Evolutionary conservation across 2,888 invertebrate species (phyloP).

Genomic region (Melinaea marsaeus): DNA sequence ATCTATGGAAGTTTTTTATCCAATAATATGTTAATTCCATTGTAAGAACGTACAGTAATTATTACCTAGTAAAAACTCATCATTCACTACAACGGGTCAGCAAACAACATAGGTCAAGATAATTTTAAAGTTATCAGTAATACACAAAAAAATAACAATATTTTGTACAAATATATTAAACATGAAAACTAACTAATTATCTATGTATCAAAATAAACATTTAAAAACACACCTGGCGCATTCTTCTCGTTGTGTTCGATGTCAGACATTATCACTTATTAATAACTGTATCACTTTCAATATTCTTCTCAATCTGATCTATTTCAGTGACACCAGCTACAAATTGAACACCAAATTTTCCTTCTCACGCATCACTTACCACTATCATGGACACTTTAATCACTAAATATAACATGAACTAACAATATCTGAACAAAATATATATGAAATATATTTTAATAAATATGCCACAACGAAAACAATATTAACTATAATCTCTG

Average conservation of each 20-base stretch:
- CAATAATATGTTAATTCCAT: too few relatives aligned
- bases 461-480: constrained; percentile 5
- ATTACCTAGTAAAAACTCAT: too few relatives aligned
- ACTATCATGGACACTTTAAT: constrained; percentile 32
- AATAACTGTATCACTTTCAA: too few relatives aligned
- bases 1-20: too few relatives aligned
- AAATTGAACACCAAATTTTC: constrained; percentile 44
- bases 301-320: too few relatives aligned
- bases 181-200: not conserved
- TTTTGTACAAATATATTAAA: not conserved
- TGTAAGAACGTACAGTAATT: too few relatives aligned
- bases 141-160: not conserved
- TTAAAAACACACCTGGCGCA: not conserved
- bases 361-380: constrained; percentile 44
- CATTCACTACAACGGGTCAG: too few relatives aligned
- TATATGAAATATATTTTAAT: constrained; percentile 25
- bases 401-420: constrained; percentile 31
- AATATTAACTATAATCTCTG: constrained; percentile 26
- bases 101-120: too few relatives aligned
- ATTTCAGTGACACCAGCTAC: constrained; percentile 32
- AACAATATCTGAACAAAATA: constrained; percentile 18
- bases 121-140: not conserved
- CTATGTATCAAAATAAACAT: not conserved
- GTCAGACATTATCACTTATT: too few relatives aligned
- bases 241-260: too few relatives aligned